These are phyloP conservation scores for Tubulanus polymorphus DNA, from an alignment of 2,888 invertebrate genomes.

Conservation along the genomic window DNA sequence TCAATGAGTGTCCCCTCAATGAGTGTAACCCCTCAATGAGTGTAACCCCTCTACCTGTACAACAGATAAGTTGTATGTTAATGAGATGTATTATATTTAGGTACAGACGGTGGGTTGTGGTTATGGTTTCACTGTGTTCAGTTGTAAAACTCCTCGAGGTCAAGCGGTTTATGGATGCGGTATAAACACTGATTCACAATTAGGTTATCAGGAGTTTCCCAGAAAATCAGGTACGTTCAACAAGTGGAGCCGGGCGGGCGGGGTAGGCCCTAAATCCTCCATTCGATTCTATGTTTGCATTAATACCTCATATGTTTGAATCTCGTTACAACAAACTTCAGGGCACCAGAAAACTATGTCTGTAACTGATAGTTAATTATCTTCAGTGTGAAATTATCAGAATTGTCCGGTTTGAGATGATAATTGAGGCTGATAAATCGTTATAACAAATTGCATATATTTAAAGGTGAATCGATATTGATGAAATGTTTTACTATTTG, in stretches of 20 bases:
- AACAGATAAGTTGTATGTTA: not conserved
- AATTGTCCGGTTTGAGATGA: too few relatives aligned
- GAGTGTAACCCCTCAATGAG: not conserved
- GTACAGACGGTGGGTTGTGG: constrained; percentile 66
- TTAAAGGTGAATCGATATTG: not conserved
- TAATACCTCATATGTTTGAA: too few relatives aligned
- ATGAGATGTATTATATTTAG: constrained; percentile 20
- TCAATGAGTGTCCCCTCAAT: not conserved
- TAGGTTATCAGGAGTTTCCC: constrained; percentile 65
- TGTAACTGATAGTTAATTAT: too few relatives aligned
- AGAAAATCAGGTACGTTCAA: constrained; percentile 31
- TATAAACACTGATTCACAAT: constrained; percentile 86
- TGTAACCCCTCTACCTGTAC: not conserved
- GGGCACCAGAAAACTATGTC: too few relatives aligned
- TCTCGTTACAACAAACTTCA: too few relatives aligned
- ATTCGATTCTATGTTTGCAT: too few relatives aligned
- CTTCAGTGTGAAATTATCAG: too few relatives aligned
- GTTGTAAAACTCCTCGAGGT: constrained; percentile 23
- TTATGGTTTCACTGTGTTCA: constrained; percentile 77
- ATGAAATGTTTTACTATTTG: constrained; percentile 5
- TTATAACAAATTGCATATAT: not conserved
- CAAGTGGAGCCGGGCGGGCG: too few relatives aligned
- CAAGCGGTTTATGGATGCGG: constrained; percentile 78
- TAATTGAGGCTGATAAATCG: not conserved
- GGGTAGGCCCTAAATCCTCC: too few relatives aligned